Evolutionary conservation across 2,888 invertebrate species (phyloP), one percentile per base, ranked within the genome.

Genomic region (Clistopyga incitator): DNA sequence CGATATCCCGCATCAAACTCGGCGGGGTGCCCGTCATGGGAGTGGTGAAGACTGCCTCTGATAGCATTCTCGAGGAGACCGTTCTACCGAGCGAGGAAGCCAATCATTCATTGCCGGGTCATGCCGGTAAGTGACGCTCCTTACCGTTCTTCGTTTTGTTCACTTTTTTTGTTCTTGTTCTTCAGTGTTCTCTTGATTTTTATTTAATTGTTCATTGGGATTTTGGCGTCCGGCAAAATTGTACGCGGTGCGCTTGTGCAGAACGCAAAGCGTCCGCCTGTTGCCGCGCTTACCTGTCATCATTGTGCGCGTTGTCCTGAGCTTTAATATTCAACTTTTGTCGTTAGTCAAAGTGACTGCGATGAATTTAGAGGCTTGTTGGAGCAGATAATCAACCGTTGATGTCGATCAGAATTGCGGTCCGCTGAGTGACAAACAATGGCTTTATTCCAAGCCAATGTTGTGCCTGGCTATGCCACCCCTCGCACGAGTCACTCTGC

Each of bases 81-180:
- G 88, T 91, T 29, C 80, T 91, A 25, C 92, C 91, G 3, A 92
- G 91, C 85, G 92, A 93, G 77, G 92, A 92, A 75, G 92, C 92
- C n/a, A 92, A 92, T 85, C 90, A 91, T 79, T 92, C 92, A 4
- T 81, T 91, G 78, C 92, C 90, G 77, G 89, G 89, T 25, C 88
- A 91, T 85, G 88, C 91, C 87, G 92, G 92, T 92, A 81, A 91
- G 92, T 89, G 20, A 38, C 38, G 10, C 81, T 38, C 18, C 38
- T 64, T 20, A 18, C 11, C 11, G 64, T 42, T 4, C 20, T 64
- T 6, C 18, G 20, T 54, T 20, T 54, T 23, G 11, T 59, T 59
- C 0, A 11, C 11, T 11, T 23, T 45, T 42, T 11, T 65, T 65
- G 11, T 11, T 42, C 38, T 18, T 65, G 8, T 20, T 23, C 23